Evolutionary conservation across 2,888 invertebrate genomes (phyloP).

Genomic region (Dynastes grantii): DNA sequence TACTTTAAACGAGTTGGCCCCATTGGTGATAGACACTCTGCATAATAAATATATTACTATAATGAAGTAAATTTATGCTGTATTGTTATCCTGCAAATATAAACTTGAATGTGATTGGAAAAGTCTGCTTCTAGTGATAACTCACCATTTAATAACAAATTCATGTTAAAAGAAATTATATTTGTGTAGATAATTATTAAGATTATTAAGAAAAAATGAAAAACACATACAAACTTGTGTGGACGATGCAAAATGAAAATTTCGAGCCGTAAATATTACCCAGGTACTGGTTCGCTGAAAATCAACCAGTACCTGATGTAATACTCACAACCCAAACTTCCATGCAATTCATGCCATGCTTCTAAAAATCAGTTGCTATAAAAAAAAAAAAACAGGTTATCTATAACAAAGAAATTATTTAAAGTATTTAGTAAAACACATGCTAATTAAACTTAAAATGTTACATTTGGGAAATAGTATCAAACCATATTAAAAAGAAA

Average conservation of each 20-base stretch:
- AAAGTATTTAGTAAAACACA: no score
- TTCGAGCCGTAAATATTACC: slow-evolving; percentile 89
- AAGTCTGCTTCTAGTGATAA: background rate
- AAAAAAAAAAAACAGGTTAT: slow-evolving; percentile 48
- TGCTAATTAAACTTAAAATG: no score
- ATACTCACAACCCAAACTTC: slow-evolving; percentile 91
- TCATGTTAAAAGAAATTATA: slow-evolving; percentile 49
- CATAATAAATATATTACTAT: no score
- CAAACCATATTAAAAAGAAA: no score
- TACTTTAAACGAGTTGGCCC: no score
- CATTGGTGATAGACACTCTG: no score
- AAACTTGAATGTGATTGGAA: slow-evolving; percentile 20
- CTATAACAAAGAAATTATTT: no score
- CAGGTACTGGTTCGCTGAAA: slow-evolving; percentile 80
- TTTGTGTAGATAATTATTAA: slow-evolving; percentile 34
- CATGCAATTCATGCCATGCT: slow-evolving; percentile 70
- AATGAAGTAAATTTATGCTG: no score
- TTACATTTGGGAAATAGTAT: no score
- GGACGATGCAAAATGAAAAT: slow-evolving; percentile 57
- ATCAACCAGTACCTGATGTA: slow-evolving; percentile 99
- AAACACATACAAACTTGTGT: slow-evolving; percentile 45
- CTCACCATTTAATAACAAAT: background rate
- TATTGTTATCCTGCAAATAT: background rate
- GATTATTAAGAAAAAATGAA: slow-evolving; percentile 55
- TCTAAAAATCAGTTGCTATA: slow-evolving; percentile 62